Evolutionary conservation across 2,888 invertebrate species (phyloP).

Genomic region (Beris morrisii): DNA sequence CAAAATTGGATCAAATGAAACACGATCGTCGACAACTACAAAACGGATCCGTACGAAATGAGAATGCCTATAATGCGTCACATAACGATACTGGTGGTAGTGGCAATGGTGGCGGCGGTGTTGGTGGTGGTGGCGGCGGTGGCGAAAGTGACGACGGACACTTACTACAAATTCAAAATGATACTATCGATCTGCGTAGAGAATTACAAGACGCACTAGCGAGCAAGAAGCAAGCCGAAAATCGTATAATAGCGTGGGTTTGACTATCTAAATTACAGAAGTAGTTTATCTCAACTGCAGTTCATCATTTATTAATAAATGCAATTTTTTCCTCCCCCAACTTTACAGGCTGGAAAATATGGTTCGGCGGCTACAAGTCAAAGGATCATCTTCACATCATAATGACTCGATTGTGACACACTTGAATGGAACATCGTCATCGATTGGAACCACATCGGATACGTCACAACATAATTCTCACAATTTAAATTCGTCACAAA

Average conservation of each 20-base stretch:
- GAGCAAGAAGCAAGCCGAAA: constrained; percentile 54
- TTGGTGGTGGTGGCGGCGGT: constrained; percentile 25
- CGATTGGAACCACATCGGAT: background rate
- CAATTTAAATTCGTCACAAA: constrained; percentile 36
- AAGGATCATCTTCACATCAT: constrained; percentile 35
- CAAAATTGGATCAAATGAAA: constrained; percentile 35
- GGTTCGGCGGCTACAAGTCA: constrained; percentile 52
- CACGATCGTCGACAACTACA: constrained; percentile 14
- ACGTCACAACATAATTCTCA: constrained; percentile 11
- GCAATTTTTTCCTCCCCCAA: constrained; percentile 30
- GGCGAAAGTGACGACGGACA: constrained; percentile 34
- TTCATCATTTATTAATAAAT: constrained; percentile 34
- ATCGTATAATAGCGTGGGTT: constrained; percentile 57
- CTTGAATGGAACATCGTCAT: constrained; percentile 10
- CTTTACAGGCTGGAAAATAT: constrained; percentile 55
- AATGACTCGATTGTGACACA: constrained; percentile 8
- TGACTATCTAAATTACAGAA: constrained; percentile 40
- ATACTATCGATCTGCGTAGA: constrained; percentile 49
- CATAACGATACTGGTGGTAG: constrained; percentile 37
- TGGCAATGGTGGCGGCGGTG: constrained; percentile 43
- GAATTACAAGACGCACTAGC: constrained; percentile 54
- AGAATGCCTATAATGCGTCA: background rate
- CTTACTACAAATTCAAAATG: constrained; percentile 42
- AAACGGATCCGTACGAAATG: background rate
- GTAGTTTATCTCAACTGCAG: constrained; percentile 7